A percentile compares a stretch with the other conserved stretches of the same genome.
phyloP scores from a whole-genome alignment of 2,797 vertebrate genomes.

The Halcyon badia region DNA sequence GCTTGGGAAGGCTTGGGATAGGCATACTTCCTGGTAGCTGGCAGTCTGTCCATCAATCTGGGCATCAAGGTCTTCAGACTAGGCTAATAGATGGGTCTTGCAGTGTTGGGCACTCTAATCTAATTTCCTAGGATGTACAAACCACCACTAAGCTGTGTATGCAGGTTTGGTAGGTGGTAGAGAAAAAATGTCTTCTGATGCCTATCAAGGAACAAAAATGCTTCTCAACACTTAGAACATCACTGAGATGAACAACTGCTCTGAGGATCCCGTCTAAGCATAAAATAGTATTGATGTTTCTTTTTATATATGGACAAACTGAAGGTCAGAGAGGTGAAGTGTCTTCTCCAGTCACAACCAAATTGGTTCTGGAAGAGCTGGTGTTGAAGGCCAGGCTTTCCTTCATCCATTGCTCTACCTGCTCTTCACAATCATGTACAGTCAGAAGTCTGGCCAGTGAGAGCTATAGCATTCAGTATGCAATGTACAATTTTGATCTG shows the following conservation, averaged over 20 bases:
- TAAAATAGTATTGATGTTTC: neutral
- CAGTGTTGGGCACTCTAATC: neutral
- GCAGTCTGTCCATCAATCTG: neutral
- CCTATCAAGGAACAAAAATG: neutral
- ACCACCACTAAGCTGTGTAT: neutral
- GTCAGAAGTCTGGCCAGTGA: neutral
- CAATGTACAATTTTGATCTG: neutral
- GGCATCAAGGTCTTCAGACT: neutral
- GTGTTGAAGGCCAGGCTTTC: neutral
- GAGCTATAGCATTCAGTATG: neutral
- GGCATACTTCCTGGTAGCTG: neutral
- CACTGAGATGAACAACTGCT: neutral
- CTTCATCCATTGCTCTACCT: neutral
- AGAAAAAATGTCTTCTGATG: neutral
- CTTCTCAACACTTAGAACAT: neutral
- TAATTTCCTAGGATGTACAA: neutral
- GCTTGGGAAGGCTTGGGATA: neutral
- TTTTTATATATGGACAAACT: neutral
- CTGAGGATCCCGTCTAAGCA: neutral
- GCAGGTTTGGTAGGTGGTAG: neutral
- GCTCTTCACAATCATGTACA: neutral
- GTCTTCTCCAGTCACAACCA: neutral
- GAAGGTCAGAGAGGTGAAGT: neutral
- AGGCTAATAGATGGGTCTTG: neutral
- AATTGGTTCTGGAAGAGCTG: neutral